Evolutionary conservation across 2,888 invertebrate genomes (phyloP), one percentile per base, ranked within the genome.

Genomic region (Drosophila formosana): DNA sequence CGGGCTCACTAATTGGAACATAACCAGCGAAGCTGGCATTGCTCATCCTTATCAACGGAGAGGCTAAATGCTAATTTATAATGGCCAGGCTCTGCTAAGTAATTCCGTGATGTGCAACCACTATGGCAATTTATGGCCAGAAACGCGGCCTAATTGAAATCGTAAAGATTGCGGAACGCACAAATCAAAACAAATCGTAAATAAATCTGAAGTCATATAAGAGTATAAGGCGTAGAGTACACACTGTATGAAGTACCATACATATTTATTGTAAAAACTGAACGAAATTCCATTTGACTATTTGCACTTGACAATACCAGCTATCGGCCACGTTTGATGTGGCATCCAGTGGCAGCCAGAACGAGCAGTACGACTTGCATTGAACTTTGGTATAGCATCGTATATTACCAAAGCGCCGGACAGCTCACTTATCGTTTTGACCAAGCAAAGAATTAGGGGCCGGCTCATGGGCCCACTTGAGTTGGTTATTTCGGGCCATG

Each of bases 181-280:
- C 63, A 57, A 83, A 84, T 81, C 83, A 84, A 85, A 84, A 84
- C 80, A 84, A 84, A 84, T 81, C 83, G 78, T 85, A 81, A 84
- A 84, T 85, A 81, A 81, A 85, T 82, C 78, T 68, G 30, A 32
- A 53, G 46, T 34, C 46, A 30, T 43, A 28, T 47, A 37, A 46
- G 37, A 46, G n/a, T 32, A 13, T n/a, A 18, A 18, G 18, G 18
- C 18, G 1, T 18, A 9, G 34, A 11, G 34, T 34, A 34, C 34
- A 11, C 6, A 28, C 18, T 53, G 23, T 25, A 55, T 45, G 45
- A 45, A 45, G 28, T 3, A 7, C 43, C 28, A 34, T 2, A 2
- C 18, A 26, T 26, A 56, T 45, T 49, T 47, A 26, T 13, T 49
- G 26, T 53, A 53, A 53, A 53, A 30, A 66, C 58, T 53, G 32